Base-by-base conservation (phyloP, 2,888 invertebrate genomes). In the Opisthograptis luteolata region DNA sequence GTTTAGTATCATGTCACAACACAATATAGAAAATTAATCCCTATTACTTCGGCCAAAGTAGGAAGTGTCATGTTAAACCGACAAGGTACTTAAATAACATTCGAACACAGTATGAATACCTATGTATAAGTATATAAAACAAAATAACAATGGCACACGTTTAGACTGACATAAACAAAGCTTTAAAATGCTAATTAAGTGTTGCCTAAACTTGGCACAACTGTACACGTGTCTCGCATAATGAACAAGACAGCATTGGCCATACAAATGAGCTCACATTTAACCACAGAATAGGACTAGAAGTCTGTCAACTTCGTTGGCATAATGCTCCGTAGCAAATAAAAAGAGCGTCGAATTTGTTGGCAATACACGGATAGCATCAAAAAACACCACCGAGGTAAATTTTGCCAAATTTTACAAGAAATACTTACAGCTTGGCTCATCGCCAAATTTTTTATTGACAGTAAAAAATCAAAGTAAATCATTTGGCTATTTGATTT, bases 181-280 rank as follows among this genome's bases (percentile, higher is more conserved):
- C 73, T 82, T 85, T 83, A 81, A 86, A 86, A 84, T 86, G 80
- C 80, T 79, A 87, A 87, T 86, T 79, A 81, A 71, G 62, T 55
- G 70, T 79, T 80, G 73, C 79, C 79, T 81, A 83, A 84, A 84
- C 78, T 76, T 74, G 75, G 80, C 78, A 76, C 79, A 73, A 65
- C 74, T 71, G 63, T 70, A 62, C 61, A 74, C 80, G 73, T 63
- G 63, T 48, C 53, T 53, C 55, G 85, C 78, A 85, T 85, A 82
- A 75, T 77, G 71, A 85, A 80, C 70, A 73, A 3, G 19, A 22
- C 40, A 64, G 60, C 47, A 60, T 60, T 55, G 58, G 59, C 39
- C 56, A 53, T 55, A 58, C 48, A 56, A 57, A 64, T 58, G 46
- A 24, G 34, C 34, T 4, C 9, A 37, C 20, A 40, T 17, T 20